These are phyloP conservation scores for Cylindroiulus punctatus DNA, from an alignment of 2,888 invertebrate species.

Conservation along the genomic window DNA sequence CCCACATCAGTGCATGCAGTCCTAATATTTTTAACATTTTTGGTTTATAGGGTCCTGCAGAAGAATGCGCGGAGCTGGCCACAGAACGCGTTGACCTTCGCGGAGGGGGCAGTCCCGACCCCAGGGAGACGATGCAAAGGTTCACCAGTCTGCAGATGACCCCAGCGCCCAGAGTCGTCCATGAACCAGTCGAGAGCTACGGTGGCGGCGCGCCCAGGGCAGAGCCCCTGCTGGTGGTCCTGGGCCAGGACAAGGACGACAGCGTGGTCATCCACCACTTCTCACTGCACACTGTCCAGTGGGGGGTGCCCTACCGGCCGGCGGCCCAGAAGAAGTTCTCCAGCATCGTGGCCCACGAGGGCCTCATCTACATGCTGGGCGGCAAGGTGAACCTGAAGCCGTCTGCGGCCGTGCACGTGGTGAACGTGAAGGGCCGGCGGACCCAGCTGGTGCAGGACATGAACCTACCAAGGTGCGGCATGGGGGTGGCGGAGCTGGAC, in stretches of 20 bases:
- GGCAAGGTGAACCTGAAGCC: constrained; percentile 54
- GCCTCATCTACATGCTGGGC: constrained; percentile 51
- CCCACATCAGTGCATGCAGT: too few relatives aligned
- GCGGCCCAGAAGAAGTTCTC: constrained; percentile 53
- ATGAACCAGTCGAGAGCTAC: not conserved
- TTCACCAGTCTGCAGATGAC: not conserved
- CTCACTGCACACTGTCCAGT: constrained; percentile 17
- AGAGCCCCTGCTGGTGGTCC: constrained; percentile 51
- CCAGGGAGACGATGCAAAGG: too few relatives aligned
- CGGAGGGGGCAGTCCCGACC: too few relatives aligned
- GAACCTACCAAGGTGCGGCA: constrained; percentile 57
- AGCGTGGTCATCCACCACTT: constrained; percentile 52
- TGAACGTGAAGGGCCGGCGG: not conserved
- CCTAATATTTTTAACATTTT: too few relatives aligned
- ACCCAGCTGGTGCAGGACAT: constrained; percentile 50
- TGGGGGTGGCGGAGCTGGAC: constrained; percentile 56
- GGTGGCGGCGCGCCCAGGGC: not conserved
- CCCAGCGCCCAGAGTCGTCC: not conserved
- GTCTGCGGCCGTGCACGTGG: constrained; percentile 47
- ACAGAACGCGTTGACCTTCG: not conserved
- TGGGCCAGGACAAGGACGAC: constrained; percentile 55
- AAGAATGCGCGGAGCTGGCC: not conserved
- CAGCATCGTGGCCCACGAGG: constrained; percentile 51
- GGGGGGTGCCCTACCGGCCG: constrained; percentile 49
- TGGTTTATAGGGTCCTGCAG: too few relatives aligned